phyloP scores from a whole-genome alignment of 92 coral and sea anemone genomes.

The Pocillopora meandrina region DNA sequence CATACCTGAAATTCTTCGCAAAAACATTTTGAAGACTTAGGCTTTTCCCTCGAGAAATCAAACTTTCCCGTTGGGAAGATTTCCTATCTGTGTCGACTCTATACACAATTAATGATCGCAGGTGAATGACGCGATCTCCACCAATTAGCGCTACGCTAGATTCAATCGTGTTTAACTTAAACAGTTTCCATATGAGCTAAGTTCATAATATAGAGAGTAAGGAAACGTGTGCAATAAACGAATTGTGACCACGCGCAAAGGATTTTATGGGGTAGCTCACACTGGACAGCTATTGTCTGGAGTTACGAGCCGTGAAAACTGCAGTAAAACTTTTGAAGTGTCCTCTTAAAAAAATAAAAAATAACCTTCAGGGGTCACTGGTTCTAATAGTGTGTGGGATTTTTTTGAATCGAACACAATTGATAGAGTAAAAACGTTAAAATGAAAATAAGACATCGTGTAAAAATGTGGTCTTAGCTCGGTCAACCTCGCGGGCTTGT shows the following conservation, averaged over 20 bases:
- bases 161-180: constrained; percentile 18
- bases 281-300: constrained; percentile 4
- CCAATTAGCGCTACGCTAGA: constrained; percentile 29
- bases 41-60: constrained; percentile 14
- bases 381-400: background rate
- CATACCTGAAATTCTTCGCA: constrained; percentile 40
- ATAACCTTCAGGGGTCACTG: constrained; percentile 18
- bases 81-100: background rate
- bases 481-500: background rate
- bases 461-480: background rate
- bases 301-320: constrained; percentile 34
- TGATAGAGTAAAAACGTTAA: background rate
- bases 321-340: constrained; percentile 22
- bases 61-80: constrained; percentile 27
- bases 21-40: constrained; percentile 7
- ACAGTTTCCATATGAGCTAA: too few species aligned
- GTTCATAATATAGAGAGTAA: background rate
- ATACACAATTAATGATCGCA: constrained; percentile 39
- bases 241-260: background rate
- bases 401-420: background rate
- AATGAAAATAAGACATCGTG: too few species aligned
- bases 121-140: constrained; percentile 32
- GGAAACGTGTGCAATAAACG: background rate
- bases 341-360: constrained; percentile 19
- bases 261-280: background rate